phyloP scores from a whole-genome alignment of 2,797 vertebrate species.

The Scomberomorus guttatus region DNA sequence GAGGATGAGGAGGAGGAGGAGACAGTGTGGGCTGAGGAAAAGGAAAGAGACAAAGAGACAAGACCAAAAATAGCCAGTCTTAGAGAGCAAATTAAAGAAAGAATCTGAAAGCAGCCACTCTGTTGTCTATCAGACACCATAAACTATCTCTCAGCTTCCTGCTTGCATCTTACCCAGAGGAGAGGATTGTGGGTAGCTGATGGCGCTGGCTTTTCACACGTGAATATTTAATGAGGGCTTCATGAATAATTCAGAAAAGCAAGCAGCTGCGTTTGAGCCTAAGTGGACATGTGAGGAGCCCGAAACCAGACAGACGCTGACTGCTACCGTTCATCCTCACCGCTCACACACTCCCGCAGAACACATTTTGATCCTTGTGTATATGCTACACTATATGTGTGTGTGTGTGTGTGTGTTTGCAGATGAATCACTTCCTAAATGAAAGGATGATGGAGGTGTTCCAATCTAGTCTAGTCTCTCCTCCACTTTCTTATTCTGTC shows the following conservation, averaged over 20 bases:
- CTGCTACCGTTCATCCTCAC: constrained; percentile 55
- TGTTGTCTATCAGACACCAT: constrained; percentile 18
- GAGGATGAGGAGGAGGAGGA: constrained; percentile 40
- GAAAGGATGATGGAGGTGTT: constrained; percentile 40
- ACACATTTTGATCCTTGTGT: constrained; percentile 14
- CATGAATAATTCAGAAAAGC: constrained; percentile 84
- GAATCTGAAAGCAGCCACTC: background rate
- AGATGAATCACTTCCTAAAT: constrained; percentile 46
- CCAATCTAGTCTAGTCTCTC: constrained; percentile 10
- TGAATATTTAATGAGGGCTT: constrained; percentile 83
- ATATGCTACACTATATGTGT: background rate
- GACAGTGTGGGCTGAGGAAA: constrained; percentile 32
- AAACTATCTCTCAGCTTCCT: constrained; percentile 37
- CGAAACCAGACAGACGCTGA: constrained; percentile 57
- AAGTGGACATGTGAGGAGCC: constrained; percentile 80
- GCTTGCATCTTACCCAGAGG: constrained; percentile 46
- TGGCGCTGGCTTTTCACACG: constrained; percentile 77
- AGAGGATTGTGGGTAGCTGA: constrained; percentile 74
- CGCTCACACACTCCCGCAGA: background rate
- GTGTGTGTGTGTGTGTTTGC: constrained; percentile 16
- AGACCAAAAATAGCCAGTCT: constrained; percentile 63
- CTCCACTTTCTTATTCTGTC: constrained; percentile 40
- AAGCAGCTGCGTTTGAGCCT: constrained; percentile 83
- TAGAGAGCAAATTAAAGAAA: constrained; percentile 51
- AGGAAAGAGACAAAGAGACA: constrained; percentile 56